Base-by-base conservation (phyloP, 2,888 invertebrate species). In the Formica aserva region DNA sequence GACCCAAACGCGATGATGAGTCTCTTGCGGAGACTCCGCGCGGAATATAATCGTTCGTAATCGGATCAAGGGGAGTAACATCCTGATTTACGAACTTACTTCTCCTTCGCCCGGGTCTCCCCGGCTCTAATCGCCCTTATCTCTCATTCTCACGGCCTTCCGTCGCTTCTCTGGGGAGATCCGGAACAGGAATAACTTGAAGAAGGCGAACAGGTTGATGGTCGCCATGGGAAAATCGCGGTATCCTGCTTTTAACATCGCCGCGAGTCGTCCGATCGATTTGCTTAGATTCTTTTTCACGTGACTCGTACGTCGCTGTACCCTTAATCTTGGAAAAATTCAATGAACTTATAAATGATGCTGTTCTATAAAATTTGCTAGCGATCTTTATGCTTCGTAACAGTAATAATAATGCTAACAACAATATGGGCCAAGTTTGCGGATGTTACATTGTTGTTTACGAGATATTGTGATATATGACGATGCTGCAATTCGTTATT, bases 51-150 rank as follows among this genome's bases (percentile, higher is more conserved):
- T 89, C 87, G 85, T 83, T 90, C 87, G 84, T 89, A 90, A 90
- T 89, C 90, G 90, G 90, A 90, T 90, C 87, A 90, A 82, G 55
- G 74, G 69, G 75, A 62, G 83, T 80, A 83, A 86, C 86, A 89
- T 87, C 85, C 85, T 87, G 88, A 90, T 90, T 90, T 88, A 90
- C 87, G 87, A 85, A 90, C 89, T 88, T 88, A 62, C 85, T 52
- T 72, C 82, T 67, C 76, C 62, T 76, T 26, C 66, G 80, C 38
- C 22, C 57, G 22, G 11, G 29, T 60, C 67, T 65, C 48, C 67
- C 65, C 8, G 18, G 41, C 81, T 76, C 62, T 85, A 85, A 85
- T 85, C 84, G 75, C 52, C 63, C 74, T 82, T 82, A 84, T 84
- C 84, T 67, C 52, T 82, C 74, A 82, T 82, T 67, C 82, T 84